phyloP scores from a whole-genome alignment of 1,140 invertebrate species.

The Conus betulinus region DNA sequence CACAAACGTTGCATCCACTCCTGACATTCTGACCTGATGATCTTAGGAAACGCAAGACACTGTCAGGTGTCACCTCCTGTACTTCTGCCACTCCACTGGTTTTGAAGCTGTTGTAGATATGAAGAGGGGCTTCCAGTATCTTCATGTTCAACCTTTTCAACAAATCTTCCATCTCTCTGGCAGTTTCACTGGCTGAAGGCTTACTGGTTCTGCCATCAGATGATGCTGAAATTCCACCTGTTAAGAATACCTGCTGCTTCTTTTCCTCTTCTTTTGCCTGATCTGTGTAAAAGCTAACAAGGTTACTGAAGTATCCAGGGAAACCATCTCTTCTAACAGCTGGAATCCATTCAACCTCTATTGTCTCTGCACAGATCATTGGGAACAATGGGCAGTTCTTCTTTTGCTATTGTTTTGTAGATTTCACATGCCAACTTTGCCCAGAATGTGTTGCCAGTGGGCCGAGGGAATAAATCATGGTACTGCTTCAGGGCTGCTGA shows the following conservation, averaged over 20 bases:
- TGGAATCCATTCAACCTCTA: slow-evolving; percentile 1
- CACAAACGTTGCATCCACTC: neutral
- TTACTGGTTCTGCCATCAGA: neutral
- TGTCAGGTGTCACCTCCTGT: slow-evolving; percentile 19
- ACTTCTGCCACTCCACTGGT: slow-evolving; percentile 2
- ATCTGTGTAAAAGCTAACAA: neutral
- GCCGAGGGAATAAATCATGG: slow-evolving; percentile 45
- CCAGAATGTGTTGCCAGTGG: slow-evolving; percentile 34
- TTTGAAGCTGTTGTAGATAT: slow-evolving; percentile 7
- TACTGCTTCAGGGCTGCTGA: slow-evolving; percentile 18
- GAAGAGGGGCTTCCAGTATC: neutral
- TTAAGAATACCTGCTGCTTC: neutral
- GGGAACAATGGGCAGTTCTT: slow-evolving; percentile 28
- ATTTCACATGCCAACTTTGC: slow-evolving; percentile 21
- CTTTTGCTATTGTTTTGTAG: slow-evolving; percentile 20
- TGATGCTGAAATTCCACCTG: neutral
- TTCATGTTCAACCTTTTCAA: slow-evolving; percentile 29
- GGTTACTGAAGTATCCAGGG: slow-evolving; percentile 32
- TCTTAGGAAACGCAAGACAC: slow-evolving; percentile 1
- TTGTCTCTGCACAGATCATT: neutral
- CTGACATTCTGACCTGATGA: neutral
- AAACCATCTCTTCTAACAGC: neutral
- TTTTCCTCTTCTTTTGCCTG: neutral
- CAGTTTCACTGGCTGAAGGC: neutral
- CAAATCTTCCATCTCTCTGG: neutral